Evolutionary conservation across 2,113 vertebrate genomes (phyloP), one percentile per base, ranked within the genome.

Genomic region (Himantopus leucocephalus): DNA sequence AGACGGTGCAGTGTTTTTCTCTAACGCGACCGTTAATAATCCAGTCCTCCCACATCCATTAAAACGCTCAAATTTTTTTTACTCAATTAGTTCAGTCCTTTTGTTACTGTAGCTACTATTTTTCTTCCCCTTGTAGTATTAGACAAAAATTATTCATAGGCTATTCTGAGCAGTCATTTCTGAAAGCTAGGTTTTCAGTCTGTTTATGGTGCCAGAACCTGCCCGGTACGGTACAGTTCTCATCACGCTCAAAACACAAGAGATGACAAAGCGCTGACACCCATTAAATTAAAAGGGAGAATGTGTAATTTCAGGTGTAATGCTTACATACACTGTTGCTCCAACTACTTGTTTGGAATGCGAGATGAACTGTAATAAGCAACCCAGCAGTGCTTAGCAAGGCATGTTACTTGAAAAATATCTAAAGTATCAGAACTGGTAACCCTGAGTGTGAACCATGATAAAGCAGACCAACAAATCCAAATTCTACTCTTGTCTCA

Each of bases 61-160:
- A 90, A 91, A 94, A 89, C 0, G 2, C 41, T 68, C 29, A 7
- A 23, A 79, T 78, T 95, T 90, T 79, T 81, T n/a, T 78, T 93
- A 92, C 85, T 94, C 75, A 74, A 59, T 85, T 90, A 90, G 73
- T 91, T 91, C 80, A 63, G 68, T 56, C 35, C 91, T 91, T 91
- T 94, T 96, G 76, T 86, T 88, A 63, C 82, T 52, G 82, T 15
- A 76, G 74, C 90, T 66, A 78, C 43, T 92, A 88, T 92, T 96
- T 90, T 93, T 92, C 87, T 91, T 83, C 39, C 35, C 39, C 84
- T 43, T 59, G 73, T 67, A 96, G n/a, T 59, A 92, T 53, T 26
- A 84, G 53, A 67, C 53, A 91, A 87, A 78, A 89, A 83, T 68
- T 91, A 91, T 86, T 75, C 83, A 86, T 6, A 81, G 66, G 56